Evolutionary conservation across 2,888 invertebrate genomes (phyloP), one percentile per base, ranked within the genome.

Genomic region (Hyposoter dolosus): DNA sequence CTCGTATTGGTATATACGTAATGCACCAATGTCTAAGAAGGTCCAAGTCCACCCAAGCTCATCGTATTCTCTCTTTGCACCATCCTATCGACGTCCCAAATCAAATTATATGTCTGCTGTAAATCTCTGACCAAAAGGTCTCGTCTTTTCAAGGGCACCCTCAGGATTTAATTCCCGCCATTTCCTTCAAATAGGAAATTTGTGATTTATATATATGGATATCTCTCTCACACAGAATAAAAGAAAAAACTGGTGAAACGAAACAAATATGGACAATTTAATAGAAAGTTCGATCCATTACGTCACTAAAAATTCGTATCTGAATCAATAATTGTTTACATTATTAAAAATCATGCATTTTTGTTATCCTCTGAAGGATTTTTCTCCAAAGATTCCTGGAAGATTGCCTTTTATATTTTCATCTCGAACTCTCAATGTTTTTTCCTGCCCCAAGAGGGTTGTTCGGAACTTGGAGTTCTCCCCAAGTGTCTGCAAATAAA

Each of bases 71-170:
- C 81, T 65, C 32, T 47, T 47, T 45, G 72, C 72, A 35, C 72
- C 76, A 56, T 56, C 77, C 60, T 82, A 66, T 50, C 71, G 77
- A 77, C 77, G 76, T 84, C 60, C 77, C 60, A 77, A 84, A 84
- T 84, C 72, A 72, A 82, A 84, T 81, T 84, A 84, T 84, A 84
- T 72, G 65, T 72, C 76, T 65, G 35, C 47, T 63, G 72, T 82
- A 77, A 81, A 84, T 81, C 72, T 72, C 47, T 56, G 66, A 53
- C 77, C 84, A 81, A 84, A 84, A 71, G 81, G 68, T 84, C 72
- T 81, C 40, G 60, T 77, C 77, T 72, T 56, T 71, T 72, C n/a
- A 72, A 81, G 65, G 53, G 81, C 81, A 72, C 40, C 77, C 77
- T 77, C 47, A 76, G 72, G 63, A 75, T 28, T 43, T 63, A 7